A percentile compares a stretch with the other conserved stretches of the same genome.
Conservation (phyloP, 1,140 invertebrate species). For the Chironomus tepperi region DNA sequence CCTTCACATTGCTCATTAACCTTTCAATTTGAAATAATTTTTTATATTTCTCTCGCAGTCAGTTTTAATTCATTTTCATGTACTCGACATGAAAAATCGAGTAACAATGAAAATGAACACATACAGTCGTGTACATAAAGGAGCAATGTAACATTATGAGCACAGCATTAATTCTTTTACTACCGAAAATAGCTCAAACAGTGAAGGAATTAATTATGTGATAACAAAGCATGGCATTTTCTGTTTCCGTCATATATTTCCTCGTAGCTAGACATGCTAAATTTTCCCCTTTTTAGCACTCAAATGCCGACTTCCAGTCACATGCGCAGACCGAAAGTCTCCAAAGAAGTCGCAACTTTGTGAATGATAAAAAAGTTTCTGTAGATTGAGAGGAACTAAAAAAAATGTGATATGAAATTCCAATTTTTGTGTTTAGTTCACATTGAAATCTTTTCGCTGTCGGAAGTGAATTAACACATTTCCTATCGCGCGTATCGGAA, state of each 20-base stretch:
- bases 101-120: neutral
- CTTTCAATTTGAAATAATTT: neutral
- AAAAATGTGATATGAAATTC: neutral
- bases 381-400: neutral
- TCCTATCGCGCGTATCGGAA: no score
- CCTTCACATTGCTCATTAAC: neutral
- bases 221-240: conserved; percentile 17
- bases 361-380: neutral
- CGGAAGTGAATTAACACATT: neutral
- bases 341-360: no score
- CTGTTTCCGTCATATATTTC: neutral
- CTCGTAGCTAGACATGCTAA: neutral
- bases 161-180: neutral
- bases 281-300: neutral
- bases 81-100: neutral
- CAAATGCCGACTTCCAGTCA: neutral
- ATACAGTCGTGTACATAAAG: neutral
- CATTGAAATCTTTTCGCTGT: neutral
- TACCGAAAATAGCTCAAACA: neutral
- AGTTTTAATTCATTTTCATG: neutral
- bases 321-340: neutral
- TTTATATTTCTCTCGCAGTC: no score
- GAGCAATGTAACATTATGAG: no score
- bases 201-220: conserved; percentile 17
- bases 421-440: neutral